Evolutionary conservation across 1,140 invertebrate genomes (phyloP), one percentile per base, ranked within the genome.

Genomic region (Drosophila miranda): DNA sequence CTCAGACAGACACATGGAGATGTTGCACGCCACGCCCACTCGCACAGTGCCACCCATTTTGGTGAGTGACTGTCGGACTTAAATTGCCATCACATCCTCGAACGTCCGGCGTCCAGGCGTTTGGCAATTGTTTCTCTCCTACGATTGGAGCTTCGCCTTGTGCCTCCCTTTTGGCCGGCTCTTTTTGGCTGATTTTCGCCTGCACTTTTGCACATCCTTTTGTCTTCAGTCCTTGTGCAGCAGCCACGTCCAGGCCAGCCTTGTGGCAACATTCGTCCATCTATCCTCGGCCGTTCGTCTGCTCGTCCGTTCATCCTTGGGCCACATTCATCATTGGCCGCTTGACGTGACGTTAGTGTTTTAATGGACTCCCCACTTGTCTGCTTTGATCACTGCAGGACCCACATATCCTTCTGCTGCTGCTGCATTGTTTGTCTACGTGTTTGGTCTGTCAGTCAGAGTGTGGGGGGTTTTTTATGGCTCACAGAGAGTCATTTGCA

Each of bases 51-150:
- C 9, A 11, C 11, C 34, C 34, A 38, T 57, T 67, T 82, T 1
- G 16, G 62, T 84, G 80, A 75, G 80, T 67, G 67, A 78, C 84
- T 80, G 81, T 86, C 68, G 76, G 89, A 78, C 83, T 90, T 87
- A 86, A 90, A 90, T 90, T 90, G 83, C 88, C 88, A 72, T 77
- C 83, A 77, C 84, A 90, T 90, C 88, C 82, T 84, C 11, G 3
- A 4, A 38, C 11, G 11, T 38, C 34, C 34, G 11, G 34, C 34
- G 34, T 38, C 34, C 34, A 13, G 11, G 11, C 34, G 8, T 1
- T 41, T 42, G 34, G 21, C 80, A 86, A 87, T 87, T 86, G 82
- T 86, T 81, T 81, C 81, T 81, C 77, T 38, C 3, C 81, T 3
- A 30, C 30, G 81, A 84, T 86, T 84, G 81, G 81, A 54, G 61